Percentiles rank a stretch among this genome's conserved stretches.
phyloP scores from a whole-genome alignment of 2,797 vertebrate species.

The Psittacula derbiana region DNA sequence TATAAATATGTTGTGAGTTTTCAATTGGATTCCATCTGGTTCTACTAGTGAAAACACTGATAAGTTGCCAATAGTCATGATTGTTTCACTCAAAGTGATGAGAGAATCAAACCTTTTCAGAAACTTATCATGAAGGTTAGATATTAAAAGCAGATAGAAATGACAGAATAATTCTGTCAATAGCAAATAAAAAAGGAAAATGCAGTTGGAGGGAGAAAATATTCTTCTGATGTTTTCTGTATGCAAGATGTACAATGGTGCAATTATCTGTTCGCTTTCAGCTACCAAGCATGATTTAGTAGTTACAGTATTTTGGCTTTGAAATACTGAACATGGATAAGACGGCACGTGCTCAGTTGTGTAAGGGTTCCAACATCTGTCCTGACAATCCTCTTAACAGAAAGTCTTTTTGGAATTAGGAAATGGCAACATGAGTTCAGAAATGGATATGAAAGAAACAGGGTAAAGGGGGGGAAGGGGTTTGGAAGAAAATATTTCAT shows the following conservation, averaged over 20 bases:
- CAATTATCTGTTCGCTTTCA: conserved; percentile 44
- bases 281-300: conserved; percentile 54
- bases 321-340: conserved; percentile 24
- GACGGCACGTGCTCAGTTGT: conserved; percentile 40
- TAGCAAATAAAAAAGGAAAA: not conserved
- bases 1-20: not conserved
- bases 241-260: conserved; percentile 1
- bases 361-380: conserved; percentile 68
- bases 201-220: not conserved
- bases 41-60: not conserved
- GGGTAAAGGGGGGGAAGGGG: not conserved
- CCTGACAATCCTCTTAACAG: conserved; percentile 66
- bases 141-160: conserved; percentile 5
- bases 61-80: not conserved
- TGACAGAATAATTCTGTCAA: not conserved
- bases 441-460: conserved; percentile 49
- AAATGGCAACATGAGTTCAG: conserved; percentile 42
- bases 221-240: conserved; percentile 18
- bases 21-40: not conserved
- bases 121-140: not conserved
- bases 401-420: conserved; percentile 51
- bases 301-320: conserved; percentile 61
- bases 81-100: not conserved
- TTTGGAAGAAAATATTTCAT: not conserved
- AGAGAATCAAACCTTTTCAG: not conserved